These are phyloP conservation scores for Deilephila elpenor DNA, from an alignment of 2,888 invertebrate species.

Conservation along the genomic window DNA sequence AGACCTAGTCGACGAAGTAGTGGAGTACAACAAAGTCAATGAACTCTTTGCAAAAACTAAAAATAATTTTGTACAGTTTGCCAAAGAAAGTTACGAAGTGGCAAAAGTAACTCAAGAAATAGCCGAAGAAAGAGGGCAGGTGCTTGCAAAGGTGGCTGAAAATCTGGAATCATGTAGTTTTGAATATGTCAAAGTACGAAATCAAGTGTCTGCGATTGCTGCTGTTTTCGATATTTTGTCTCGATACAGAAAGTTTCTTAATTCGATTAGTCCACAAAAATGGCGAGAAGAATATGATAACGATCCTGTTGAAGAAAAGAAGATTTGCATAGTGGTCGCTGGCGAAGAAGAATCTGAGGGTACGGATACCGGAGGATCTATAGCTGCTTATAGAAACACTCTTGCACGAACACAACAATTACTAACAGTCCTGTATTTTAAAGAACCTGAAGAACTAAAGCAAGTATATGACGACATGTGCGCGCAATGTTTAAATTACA, in stretches of 20 bases:
- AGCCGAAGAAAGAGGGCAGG: conserved; percentile 38
- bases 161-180: conserved; percentile 45
- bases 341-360: conserved; percentile 24
- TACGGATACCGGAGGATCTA: conserved; percentile 26
- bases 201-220: conserved; percentile 41
- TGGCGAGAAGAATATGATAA: conserved; percentile 43
- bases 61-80: conserved; percentile 45
- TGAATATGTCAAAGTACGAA: conserved; percentile 46
- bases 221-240: conserved; percentile 46
- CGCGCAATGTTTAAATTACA: conserved; percentile 51
- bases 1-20: conserved; percentile 38
- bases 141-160: conserved; percentile 40
- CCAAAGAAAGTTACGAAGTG: conserved; percentile 43
- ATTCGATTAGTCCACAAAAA: conserved; percentile 42
- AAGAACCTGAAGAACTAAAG: conserved; percentile 44
- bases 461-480: conserved; percentile 43
- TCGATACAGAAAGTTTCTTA: conserved; percentile 49
- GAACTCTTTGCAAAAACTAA: conserved; percentile 37
- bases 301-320: conserved; percentile 4
- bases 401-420: conserved; percentile 31
- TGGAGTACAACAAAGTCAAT: conserved; percentile 40
- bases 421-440: conserved; percentile 44
- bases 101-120: conserved; percentile 43
- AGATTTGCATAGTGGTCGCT: background rate
- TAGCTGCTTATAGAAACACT: conserved; percentile 36